Percentiles rank a stretch among this genome's conserved stretches.
Conservation (phyloP, 2,888 invertebrate species). For the Ormyrus nitidulus region DNA sequence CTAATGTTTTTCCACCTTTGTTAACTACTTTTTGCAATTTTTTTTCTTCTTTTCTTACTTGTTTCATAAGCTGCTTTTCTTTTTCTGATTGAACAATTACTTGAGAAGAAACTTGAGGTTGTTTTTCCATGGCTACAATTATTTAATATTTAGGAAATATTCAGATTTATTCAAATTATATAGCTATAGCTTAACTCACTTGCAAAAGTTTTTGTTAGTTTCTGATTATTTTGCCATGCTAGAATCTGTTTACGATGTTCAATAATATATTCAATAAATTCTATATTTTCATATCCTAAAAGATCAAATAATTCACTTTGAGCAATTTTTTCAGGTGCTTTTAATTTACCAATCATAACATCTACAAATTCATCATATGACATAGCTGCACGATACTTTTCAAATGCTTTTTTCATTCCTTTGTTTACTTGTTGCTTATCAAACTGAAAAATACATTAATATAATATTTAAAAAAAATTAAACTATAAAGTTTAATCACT, state of each 20-base stretch:
- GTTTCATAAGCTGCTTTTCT: constrained; percentile 86
- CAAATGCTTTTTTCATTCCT: constrained; percentile 77
- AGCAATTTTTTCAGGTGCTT: constrained; percentile 78
- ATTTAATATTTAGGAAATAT: no score
- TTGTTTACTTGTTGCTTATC: constrained; percentile 78
- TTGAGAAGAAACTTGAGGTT: constrained; percentile 85
- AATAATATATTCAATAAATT: constrained; percentile 70
- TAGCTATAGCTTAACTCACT: constrained; percentile 80
- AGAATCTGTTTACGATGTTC: constrained; percentile 65
- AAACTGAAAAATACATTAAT: constrained; percentile 73
- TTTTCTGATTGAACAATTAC: constrained; percentile 90
- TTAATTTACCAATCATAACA: constrained; percentile 79
- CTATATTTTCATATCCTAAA: constrained; percentile 85
- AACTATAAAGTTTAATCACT: not conserved
- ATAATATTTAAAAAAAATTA: constrained; percentile 9
- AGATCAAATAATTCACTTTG: constrained; percentile 92
- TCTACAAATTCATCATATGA: constrained; percentile 79
- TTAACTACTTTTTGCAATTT: constrained; percentile 78
- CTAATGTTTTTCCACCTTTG: constrained; percentile 69
- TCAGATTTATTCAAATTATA: no score
- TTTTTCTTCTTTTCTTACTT: constrained; percentile 90
- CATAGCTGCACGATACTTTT: constrained; percentile 74
- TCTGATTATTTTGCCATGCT: constrained; percentile 59
- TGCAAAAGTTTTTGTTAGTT: constrained; percentile 71
- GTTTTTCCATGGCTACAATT: constrained; percentile 69